Base-by-base conservation (phyloP, 2,888 invertebrate species). In the Lycaena phlaeas region DNA sequence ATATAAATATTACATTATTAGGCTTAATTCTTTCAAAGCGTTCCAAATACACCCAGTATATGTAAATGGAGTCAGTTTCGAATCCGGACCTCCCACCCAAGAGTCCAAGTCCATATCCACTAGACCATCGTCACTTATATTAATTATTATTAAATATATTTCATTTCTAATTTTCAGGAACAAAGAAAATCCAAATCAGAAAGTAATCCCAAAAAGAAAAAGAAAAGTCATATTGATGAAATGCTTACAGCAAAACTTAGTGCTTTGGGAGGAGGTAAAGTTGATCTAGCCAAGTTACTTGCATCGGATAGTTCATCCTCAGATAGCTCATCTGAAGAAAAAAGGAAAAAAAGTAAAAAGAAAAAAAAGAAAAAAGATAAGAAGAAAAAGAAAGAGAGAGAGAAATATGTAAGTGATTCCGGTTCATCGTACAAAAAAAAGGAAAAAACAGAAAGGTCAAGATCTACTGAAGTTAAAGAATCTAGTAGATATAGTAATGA, bases 191-290 rank as follows among this genome's bases (percentile, higher is more conserved):
- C 56, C 29, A 87, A 87, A 55, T 76, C 65, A 52, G 86, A 71
- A 53, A 87, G 82, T 59, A 87, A 81, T 53, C 52, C 55, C 27
- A 27, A 45, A 9, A 69, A 70, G 50, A 75, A 74, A 45, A 82
- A 78, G 49, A 73, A 71, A 41, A 76, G 76, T 42, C 86, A 88
- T 56, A 72, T 94, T 11, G 92, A 93, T 64, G 85, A 87, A 47
- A 85, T 91, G 53, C 74, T 94, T 40, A 89, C 91, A 51, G 88
- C 88, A 48, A 92, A 91, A 61, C 88, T 90, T 44, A 90, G 87
- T 61, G 88, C 90, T 47, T 69, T 93, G 61, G 85, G 85, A 46
- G 86, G 70, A 28, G 61, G 70, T 15, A 74, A 74, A 44, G 52
- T 81, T 29, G 63, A 79, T 52, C 50, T 84, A 43, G 71, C 68